Evolutionary conservation across 2,113 vertebrate species (phyloP).

Genomic region (Gavia stellata): DNA sequence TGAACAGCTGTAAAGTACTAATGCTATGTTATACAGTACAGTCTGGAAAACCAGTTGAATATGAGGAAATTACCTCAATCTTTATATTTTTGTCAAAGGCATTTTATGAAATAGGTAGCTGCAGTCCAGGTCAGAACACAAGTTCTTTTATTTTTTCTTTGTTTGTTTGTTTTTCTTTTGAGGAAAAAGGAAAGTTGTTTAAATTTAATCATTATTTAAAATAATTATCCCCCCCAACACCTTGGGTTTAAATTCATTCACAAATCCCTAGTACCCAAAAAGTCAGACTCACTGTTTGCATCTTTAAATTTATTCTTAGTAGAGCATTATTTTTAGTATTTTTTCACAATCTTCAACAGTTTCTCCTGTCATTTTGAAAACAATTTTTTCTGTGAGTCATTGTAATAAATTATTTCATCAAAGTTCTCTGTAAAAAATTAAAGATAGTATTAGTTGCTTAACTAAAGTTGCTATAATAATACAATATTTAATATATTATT

Average conservation of each 20-base stretch:
- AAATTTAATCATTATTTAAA: neutral
- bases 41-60: neutral
- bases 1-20: neutral
- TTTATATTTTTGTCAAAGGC: neutral
- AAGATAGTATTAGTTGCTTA: constrained; percentile 49
- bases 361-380: constrained; percentile 56
- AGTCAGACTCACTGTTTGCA: constrained; percentile 44
- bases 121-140: neutral
- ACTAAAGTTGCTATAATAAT: constrained; percentile 54
- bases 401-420: constrained; percentile 60
- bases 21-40: neutral
- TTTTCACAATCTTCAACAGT: constrained; percentile 52
- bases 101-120: neutral
- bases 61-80: neutral
- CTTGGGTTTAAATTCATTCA: neutral
- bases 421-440: constrained; percentile 59
- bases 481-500: constrained; percentile 55
- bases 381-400: constrained; percentile 55
- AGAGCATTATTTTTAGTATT: constrained; percentile 32
- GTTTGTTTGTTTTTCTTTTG: neutral
- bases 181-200: neutral
- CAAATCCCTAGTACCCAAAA: neutral
- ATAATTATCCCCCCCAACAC: neutral
- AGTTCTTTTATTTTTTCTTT: neutral
- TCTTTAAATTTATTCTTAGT: constrained; percentile 56